Percentiles rank a stretch among this genome's conserved stretches.
Evolutionary conservation across 1,140 invertebrate species (phyloP).

Genomic region (Leptopilina boulardi): DNA sequence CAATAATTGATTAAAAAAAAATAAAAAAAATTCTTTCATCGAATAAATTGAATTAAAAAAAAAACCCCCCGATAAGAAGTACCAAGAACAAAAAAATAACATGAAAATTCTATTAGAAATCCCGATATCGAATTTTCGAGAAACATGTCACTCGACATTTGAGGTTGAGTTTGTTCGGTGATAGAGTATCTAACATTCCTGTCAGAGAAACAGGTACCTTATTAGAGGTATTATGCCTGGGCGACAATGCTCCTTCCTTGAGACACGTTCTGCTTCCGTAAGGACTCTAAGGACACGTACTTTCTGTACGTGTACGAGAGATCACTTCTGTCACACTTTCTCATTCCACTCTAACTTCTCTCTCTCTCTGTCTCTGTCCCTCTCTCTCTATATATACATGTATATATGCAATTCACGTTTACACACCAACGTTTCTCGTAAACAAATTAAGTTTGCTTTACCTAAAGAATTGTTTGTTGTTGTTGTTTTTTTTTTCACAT

Average conservation of each 20-base stretch:
- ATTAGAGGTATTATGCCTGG: background rate
- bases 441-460: slow-evolving; percentile 8
- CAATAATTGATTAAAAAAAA: too few species aligned
- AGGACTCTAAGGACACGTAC: slow-evolving; percentile 25
- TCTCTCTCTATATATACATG: background rate
- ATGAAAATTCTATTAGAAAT: slow-evolving; percentile 4
- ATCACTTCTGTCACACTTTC: slow-evolving; percentile 19
- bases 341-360: background rate
- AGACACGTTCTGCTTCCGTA: slow-evolving; percentile 21
- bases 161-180: background rate
- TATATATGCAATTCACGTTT: slow-evolving; percentile 7
- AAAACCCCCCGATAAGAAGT: too few species aligned
- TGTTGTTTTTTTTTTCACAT: background rate
- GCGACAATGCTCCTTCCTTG: slow-evolving; percentile 17
- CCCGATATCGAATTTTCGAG: slow-evolving; percentile 16
- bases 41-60: too few species aligned
- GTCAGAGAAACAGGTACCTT: slow-evolving; percentile 12
- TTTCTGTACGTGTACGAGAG: background rate
- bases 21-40: too few species aligned
- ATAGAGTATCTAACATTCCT: slow-evolving; percentile 20
- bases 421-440: slow-evolving; percentile 2
- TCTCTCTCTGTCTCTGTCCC: background rate
- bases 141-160: background rate
- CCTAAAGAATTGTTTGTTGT: background rate
- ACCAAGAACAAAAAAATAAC: background rate